A percentile compares a stretch with the other conserved stretches of the same genome.
Evolutionary conservation across 2,797 vertebrate genomes (phyloP).

Genomic region (Rhinatrema bivittatum): DNA sequence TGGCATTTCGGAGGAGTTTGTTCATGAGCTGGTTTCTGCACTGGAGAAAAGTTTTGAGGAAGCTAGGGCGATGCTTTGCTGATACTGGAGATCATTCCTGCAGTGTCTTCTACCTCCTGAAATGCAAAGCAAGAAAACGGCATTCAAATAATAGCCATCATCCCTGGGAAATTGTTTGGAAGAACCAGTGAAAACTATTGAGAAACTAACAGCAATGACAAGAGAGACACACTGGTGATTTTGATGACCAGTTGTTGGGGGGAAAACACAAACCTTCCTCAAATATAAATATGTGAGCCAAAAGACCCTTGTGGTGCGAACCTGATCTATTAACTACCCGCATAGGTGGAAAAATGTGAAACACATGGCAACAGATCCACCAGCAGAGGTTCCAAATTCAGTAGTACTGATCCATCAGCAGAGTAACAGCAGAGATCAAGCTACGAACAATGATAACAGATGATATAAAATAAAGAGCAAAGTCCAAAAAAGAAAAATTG

Average conservation of each 20-base stretch:
- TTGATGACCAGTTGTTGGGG: conserved; percentile 83
- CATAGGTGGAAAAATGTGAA: conserved; percentile 88
- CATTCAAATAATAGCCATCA: conserved; percentile 84
- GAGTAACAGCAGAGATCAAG: conserved; percentile 53
- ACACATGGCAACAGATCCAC: conserved; percentile 90
- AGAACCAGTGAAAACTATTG: conserved; percentile 87
- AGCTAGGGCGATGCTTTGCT: conserved; percentile 83
- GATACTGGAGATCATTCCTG: conserved; percentile 87
- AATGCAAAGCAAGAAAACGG: conserved; percentile 87
- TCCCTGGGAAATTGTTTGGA: conserved; percentile 86
- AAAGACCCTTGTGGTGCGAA: conserved; percentile 84
- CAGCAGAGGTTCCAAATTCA: conserved; percentile 65
- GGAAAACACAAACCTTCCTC: conserved; percentile 80
- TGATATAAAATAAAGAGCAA: conserved; percentile 63
- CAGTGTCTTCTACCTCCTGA: conserved; percentile 82
- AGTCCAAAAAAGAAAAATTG: conserved; percentile 86
- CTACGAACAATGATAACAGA: conserved; percentile 56
- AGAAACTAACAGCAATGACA: conserved; percentile 58
- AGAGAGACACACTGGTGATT: conserved; percentile 90
- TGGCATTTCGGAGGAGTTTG: conserved; percentile 96
- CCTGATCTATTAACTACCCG: conserved; percentile 63
- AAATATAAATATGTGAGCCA: conserved; percentile 64
- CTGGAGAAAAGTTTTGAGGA: conserved; percentile 80
- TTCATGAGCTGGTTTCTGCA: conserved; percentile 95
- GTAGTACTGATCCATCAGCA: conserved; percentile 69